Evolutionary conservation across 2,113 vertebrate species (phyloP).

Genomic region (Calyptomena viridis): DNA sequence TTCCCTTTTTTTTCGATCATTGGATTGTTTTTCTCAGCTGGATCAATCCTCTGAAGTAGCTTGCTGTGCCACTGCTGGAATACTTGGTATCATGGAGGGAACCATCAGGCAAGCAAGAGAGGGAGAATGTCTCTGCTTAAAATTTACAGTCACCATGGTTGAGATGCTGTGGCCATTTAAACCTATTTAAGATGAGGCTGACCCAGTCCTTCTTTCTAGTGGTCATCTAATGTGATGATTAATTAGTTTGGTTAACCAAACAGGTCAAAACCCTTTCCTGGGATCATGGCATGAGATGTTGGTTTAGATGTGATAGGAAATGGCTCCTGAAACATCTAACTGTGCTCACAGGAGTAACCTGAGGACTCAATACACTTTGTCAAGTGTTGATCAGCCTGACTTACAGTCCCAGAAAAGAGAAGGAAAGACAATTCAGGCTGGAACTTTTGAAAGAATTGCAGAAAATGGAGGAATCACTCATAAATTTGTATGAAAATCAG

Average conservation of each 20-base stretch:
- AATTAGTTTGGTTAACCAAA: background rate
- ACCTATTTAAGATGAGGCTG: background rate
- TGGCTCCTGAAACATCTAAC: background rate
- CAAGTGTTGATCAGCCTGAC: background rate
- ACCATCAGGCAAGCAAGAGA: background rate
- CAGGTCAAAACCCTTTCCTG: background rate
- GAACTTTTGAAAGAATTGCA: background rate
- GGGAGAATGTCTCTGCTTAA: background rate
- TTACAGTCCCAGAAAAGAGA: background rate
- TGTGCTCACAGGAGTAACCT: fast-evolving
- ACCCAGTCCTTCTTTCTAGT: background rate
- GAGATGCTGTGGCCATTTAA: background rate
- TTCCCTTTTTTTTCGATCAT: fast-evolving
- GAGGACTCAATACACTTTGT: background rate
- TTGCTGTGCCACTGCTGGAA: background rate
- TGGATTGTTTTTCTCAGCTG: background rate
- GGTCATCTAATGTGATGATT: background rate
- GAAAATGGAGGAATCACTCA: background rate
- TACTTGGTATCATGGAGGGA: background rate
- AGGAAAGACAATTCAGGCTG: background rate
- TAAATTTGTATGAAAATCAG: background rate
- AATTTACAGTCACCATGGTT: fast-evolving
- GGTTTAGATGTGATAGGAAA: background rate
- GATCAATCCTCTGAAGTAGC: background rate
- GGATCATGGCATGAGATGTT: background rate